phyloP scores from a whole-genome alignment of 2,113 vertebrate genomes.

The Typhlomys cinereus region DNA sequence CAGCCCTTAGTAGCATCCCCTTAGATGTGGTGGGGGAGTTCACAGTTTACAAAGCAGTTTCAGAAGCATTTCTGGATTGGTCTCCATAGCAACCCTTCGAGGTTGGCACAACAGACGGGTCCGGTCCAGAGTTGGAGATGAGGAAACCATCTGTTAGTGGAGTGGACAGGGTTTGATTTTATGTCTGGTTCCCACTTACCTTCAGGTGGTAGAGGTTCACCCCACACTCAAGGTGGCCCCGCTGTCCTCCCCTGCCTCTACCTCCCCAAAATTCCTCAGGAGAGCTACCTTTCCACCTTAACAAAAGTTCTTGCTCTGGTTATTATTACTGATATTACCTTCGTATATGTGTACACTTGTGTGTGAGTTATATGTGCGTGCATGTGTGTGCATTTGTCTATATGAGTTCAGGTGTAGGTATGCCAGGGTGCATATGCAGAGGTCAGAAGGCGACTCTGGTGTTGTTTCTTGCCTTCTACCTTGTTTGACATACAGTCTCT shows the following conservation, averaged over 20 bases:
- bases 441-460: no score
- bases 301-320: not conserved
- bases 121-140: not conserved
- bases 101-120: no score
- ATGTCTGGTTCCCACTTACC: not conserved
- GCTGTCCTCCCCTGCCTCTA: not conserved
- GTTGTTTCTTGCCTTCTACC: no score
- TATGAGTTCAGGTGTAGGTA: no score
- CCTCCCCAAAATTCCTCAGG: not conserved
- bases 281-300: not conserved
- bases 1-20: not conserved
- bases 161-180: not conserved
- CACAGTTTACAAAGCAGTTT: not conserved
- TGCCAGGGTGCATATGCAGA: no score
- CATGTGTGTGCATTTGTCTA: no score
- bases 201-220: not conserved
- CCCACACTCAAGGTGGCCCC: rapidly evolving
- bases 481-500: no score
- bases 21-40: not conserved
- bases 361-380: no score
- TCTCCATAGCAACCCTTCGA: not conserved
- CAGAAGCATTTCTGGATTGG: not conserved
- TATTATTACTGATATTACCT: no score
- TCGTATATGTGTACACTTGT: no score
- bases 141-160: not conserved